Percentiles rank a stretch among this genome's conserved stretches.
Evolutionary conservation across 1,140 invertebrate species (phyloP).

Genomic region (Brachionus rubens): DNA sequence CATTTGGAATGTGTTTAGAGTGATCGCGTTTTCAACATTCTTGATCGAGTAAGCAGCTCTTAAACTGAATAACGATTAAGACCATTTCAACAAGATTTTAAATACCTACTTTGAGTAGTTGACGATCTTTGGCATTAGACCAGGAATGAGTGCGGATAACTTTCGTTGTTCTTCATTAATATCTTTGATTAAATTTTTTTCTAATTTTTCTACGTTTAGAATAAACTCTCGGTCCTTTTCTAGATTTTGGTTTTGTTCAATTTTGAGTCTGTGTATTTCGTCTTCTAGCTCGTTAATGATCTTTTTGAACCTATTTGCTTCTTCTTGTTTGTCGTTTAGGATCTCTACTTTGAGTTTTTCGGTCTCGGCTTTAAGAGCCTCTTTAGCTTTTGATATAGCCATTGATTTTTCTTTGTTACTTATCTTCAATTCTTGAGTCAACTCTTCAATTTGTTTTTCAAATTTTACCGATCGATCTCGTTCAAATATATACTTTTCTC

Average conservation of each 20-base stretch:
- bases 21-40: not conserved
- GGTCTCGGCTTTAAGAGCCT: not conserved
- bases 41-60: not conserved
- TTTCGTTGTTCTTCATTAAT: constrained; percentile 36
- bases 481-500: constrained; percentile 20
- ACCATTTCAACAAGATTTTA: too few relatives aligned
- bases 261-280: constrained; percentile 7
- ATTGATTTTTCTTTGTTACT: constrained; percentile 20
- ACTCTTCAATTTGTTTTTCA: constrained; percentile 41
- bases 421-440: constrained; percentile 22
- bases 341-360: not conserved
- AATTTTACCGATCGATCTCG: not conserved
- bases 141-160: constrained; percentile 11
- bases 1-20: constrained; percentile 14
- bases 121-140: not conserved
- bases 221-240: constrained; percentile 26
- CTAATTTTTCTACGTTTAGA: constrained; percentile 12
- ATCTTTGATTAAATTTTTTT: constrained; percentile 29
- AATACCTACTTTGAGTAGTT: constrained; percentile 11
- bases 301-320: constrained; percentile 28
- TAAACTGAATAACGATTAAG: not conserved
- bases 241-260: not conserved
- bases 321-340: constrained; percentile 30
- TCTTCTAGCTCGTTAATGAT: constrained; percentile 36
- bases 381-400: constrained; percentile 8